Evolutionary conservation across 64 coral and sea anemone genomes (phyloP), one percentile per base, ranked within the genome.

Genomic region (Actinia tenebrosa): DNA sequence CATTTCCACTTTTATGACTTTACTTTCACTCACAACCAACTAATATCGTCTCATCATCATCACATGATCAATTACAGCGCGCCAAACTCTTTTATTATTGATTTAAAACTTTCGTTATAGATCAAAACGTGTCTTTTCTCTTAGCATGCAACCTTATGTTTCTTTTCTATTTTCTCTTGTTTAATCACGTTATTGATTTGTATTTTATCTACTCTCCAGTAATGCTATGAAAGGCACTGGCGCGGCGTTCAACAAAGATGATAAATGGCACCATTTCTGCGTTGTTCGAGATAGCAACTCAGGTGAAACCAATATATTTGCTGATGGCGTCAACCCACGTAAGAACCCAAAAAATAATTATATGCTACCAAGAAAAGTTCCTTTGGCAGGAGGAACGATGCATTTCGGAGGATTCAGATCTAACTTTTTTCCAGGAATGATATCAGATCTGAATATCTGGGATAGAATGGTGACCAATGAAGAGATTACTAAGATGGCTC

Each of bases 201-300:
- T 50, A 8, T 50, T 50, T 50, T 50, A 50, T 50, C 47, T 50
- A 8, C 47, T 50, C 47, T 50, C 47, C 47, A 50, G 47, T 50
- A 50, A 4, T 50, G 47, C 30, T 37, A 64, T 64, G 16, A 9
- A 23, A 66, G n/a, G 63, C n/a, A 22, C 10, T 8, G 6, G 20
- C 19, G 20, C 20, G n/a, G 3, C 37, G 7, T 27, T 75, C 13
- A 3, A 75, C 22, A 30, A 75, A 30, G 69, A 75, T 30, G 25
- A 75, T 26, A 75, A 75, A 75, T 75, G 69, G 69, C 69, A 75
- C 10, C 69, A 75, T 13, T 75, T 75, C 13, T 75, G 69, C 26
- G 25, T 75, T 42, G 26, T 42, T 75, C 69, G 69, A 75, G 69
- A 75, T 42, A 75, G 69, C 69, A 75, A 75, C 69, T 75, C 69